These are phyloP conservation scores for Vombatus ursinus DNA, from an alignment of 2,113 vertebrate species.

Conservation along the genomic window DNA sequence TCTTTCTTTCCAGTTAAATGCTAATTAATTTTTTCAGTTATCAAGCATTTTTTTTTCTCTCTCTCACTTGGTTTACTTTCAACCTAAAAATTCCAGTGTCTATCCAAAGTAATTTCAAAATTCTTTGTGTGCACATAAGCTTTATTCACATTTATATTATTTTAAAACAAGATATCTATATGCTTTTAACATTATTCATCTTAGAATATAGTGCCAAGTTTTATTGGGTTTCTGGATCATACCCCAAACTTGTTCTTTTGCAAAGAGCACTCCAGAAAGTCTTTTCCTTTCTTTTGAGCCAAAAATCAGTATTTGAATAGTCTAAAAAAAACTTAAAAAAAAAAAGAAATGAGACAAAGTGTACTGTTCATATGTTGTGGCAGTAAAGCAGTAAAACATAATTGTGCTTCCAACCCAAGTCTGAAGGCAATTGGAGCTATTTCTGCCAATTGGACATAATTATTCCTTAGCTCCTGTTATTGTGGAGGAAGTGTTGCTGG, in stretches of 20 bases:
- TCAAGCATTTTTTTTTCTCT: background rate
- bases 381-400: slow-evolving; percentile 72
- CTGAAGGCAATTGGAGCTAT: slow-evolving; percentile 71
- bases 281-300: slow-evolving; percentile 54
- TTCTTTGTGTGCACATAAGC: slow-evolving; percentile 64
- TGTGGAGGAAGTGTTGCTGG: slow-evolving; percentile 75
- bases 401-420: slow-evolving; percentile 76
- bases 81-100: slow-evolving; percentile 12
- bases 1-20: background rate
- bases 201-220: slow-evolving; percentile 62
- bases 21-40: background rate
- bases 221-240: slow-evolving; percentile 50
- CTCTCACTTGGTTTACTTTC: slow-evolving; percentile 59
- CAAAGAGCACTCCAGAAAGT: slow-evolving; percentile 66
- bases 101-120: slow-evolving; percentile 61
- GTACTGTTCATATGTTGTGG: slow-evolving; percentile 69
- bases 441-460: slow-evolving; percentile 75
- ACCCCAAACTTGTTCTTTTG: slow-evolving; percentile 68
- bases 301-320: slow-evolving; percentile 51
- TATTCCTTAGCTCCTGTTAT: slow-evolving; percentile 73
- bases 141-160: slow-evolving; percentile 70
- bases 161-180: slow-evolving; percentile 68
- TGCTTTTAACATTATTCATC: slow-evolving; percentile 67
- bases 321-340: slow-evolving; percentile 57
- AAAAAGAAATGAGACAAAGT: slow-evolving; percentile 74